These are phyloP conservation scores for Odocoileus virginianus DNA, from an alignment of 2,113 vertebrate genomes.

Conservation along the genomic window DNA sequence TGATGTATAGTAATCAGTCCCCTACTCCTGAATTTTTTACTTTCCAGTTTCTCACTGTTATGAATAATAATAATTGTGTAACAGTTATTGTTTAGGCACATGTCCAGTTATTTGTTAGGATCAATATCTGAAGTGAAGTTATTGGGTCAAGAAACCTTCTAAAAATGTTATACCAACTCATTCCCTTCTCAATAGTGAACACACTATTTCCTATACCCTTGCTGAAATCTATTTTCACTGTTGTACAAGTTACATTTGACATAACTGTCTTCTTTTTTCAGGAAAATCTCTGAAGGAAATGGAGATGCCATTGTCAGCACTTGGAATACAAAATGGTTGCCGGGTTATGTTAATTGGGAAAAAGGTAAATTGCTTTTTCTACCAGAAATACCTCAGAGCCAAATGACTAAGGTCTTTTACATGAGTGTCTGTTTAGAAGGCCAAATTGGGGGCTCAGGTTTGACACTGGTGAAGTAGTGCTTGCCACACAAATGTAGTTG, in stretches of 20 bases:
- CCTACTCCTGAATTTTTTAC: neutral
- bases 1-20: neutral
- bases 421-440: neutral
- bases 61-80: neutral
- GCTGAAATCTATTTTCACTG: conserved; percentile 23
- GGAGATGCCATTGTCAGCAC: conserved; percentile 89
- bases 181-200: neutral
- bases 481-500: neutral
- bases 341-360: conserved; percentile 99
- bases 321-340: conserved; percentile 92
- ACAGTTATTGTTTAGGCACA: neutral
- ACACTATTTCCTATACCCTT: neutral
- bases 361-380: conserved; percentile 83
- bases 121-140: conserved; percentile 36
- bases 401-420: conserved; percentile 13
- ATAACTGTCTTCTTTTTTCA: conserved; percentile 67
- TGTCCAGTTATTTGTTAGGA: neutral
- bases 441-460: neutral
- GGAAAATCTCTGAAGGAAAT: conserved; percentile 95
- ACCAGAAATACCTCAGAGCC: conserved; percentile 24
- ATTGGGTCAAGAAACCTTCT: neutral
- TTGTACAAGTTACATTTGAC: neutral
- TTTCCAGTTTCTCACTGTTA: neutral
- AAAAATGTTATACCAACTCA: neutral
- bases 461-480: neutral